phyloP scores from a whole-genome alignment of 2,888 invertebrate genomes.

The Drosophila demipolita region DNA sequence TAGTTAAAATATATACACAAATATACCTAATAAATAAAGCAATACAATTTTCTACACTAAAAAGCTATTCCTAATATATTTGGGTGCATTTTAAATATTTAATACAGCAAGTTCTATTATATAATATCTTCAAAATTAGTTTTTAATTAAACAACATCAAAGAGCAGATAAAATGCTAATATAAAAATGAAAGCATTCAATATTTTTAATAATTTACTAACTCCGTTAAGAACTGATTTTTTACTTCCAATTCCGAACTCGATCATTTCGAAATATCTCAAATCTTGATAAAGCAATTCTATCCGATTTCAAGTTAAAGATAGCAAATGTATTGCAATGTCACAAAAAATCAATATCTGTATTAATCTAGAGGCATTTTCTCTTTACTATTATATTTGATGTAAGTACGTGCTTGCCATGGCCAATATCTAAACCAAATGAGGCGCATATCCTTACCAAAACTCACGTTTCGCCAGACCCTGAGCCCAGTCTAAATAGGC shows the following conservation, averaged over 20 bases:
- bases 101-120: too few species aligned
- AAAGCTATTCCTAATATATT: too few species aligned
- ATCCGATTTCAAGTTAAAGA: slow-evolving; percentile 41
- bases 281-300: slow-evolving; percentile 11
- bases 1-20: too few species aligned
- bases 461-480: slow-evolving; percentile 49
- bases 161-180: too few species aligned
- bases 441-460: slow-evolving; percentile 53
- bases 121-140: too few species aligned
- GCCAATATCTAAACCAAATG: slow-evolving; percentile 45
- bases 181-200: too few species aligned
- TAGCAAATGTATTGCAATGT: slow-evolving; percentile 13
- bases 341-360: slow-evolving; percentile 12
- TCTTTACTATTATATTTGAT: slow-evolving; percentile 8
- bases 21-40: too few species aligned
- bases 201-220: neutral
- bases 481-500: slow-evolving; percentile 20
- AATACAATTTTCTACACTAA: too few species aligned
- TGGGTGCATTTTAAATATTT: too few species aligned
- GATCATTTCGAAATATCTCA: neutral
- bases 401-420: slow-evolving; percentile 49
- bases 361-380: slow-evolving; percentile 4
- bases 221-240: neutral
- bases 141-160: neutral
- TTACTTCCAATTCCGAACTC: neutral